phyloP scores from a whole-genome alignment of 1,140 invertebrate genomes.

The Heliothis virescens region DNA sequence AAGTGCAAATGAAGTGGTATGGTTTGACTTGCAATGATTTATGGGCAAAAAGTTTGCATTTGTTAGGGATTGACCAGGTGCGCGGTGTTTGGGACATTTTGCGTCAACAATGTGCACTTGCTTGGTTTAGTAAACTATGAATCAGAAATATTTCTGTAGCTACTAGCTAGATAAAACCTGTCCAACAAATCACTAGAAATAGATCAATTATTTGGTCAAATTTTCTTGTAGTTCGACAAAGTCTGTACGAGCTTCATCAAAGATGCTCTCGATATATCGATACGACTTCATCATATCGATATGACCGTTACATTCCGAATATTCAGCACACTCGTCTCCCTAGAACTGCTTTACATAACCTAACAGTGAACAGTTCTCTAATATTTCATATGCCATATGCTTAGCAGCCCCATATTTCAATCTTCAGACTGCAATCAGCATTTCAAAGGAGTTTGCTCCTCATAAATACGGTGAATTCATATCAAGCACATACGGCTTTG shows the following conservation, averaged over 20 bases:
- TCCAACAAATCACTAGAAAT: too few relatives aligned
- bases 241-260: too few relatives aligned
- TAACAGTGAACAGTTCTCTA: constrained; percentile 26
- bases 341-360: constrained; percentile 18
- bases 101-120: not conserved
- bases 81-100: constrained; percentile 6
- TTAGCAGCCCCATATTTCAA: constrained; percentile 49
- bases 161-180: too few relatives aligned
- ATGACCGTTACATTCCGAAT: constrained; percentile 1
- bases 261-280: not conserved
- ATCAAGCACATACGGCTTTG: constrained; percentile 62
- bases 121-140: not conserved
- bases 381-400: constrained; percentile 42
- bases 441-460: constrained; percentile 55
- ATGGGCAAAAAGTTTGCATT: constrained; percentile 45
- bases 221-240: too few relatives aligned
- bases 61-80: constrained; percentile 42
- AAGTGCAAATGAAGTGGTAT: constrained; percentile 46
- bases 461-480: constrained; percentile 64
- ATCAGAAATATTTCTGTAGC: too few relatives aligned
- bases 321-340: not conserved
- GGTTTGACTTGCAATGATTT: constrained; percentile 45
- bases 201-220: too few relatives aligned
- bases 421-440: constrained; percentile 53
- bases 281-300: not conserved